Evolutionary conservation across 2,113 vertebrate species (phyloP).

Genomic region (Misgurnus mizolepis): DNA sequence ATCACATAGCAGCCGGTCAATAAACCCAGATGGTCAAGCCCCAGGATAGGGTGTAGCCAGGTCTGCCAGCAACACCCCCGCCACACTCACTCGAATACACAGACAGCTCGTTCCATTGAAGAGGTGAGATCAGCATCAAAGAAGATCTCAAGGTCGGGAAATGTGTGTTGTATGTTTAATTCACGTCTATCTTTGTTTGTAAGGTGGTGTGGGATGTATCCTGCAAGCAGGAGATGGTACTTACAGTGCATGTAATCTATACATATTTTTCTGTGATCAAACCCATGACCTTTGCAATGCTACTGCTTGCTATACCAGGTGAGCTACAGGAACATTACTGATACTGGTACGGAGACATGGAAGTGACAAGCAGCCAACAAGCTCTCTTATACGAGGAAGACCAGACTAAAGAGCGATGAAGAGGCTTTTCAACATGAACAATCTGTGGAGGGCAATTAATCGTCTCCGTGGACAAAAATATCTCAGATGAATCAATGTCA

Average conservation of each 20-base stretch:
- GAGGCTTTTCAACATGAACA: constrained; percentile 30
- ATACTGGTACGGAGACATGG: constrained; percentile 24
- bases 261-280: too few relatives aligned
- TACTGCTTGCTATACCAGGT: too few relatives aligned
- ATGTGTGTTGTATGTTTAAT: constrained; percentile 38
- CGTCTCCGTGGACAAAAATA: constrained; percentile 16
- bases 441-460: constrained; percentile 32
- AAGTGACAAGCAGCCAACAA: constrained; percentile 44
- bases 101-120: constrained; percentile 24
- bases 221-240: background rate
- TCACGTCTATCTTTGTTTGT: constrained; percentile 32
- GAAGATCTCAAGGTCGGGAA: constrained; percentile 51
- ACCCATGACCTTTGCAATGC: too few relatives aligned
- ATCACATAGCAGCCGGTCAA: constrained; percentile 53
- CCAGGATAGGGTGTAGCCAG: constrained; percentile 56
- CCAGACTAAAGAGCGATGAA: constrained; percentile 32
- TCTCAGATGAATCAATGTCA: constrained; percentile 28
- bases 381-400: constrained; percentile 22
- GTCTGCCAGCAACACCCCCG: constrained; percentile 51
- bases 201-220: constrained; percentile 35
- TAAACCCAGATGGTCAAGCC: constrained; percentile 61
- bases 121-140: constrained; percentile 41
- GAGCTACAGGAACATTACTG: too few relatives aligned
- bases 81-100: constrained; percentile 45
- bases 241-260: too few relatives aligned